phyloP scores from a whole-genome alignment of 2,797 vertebrate genomes.

The Crenichthys baileyi region DNA sequence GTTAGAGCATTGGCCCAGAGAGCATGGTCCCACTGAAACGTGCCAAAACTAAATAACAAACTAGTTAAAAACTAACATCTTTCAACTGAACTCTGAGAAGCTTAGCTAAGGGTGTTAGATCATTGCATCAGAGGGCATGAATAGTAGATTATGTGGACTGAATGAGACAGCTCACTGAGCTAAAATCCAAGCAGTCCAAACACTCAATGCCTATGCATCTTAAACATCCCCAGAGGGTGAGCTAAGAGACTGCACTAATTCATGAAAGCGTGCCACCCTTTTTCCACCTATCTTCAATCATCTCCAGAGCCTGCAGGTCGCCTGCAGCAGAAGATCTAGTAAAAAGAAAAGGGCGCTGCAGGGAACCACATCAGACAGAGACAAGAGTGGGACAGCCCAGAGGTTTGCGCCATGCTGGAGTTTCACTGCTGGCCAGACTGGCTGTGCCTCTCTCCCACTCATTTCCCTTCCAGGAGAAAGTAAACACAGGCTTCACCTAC shows the following conservation, averaged over 20 bases:
- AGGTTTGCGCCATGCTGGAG: constrained; percentile 48
- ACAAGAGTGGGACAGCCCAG: constrained; percentile 45
- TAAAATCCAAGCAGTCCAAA: not conserved
- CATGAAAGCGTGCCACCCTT: not conserved
- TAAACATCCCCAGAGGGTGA: not conserved
- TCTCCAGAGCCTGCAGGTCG: constrained; percentile 30
- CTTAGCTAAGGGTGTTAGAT: not conserved
- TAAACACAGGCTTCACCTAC: constrained; percentile 45
- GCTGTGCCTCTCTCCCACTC: constrained; percentile 36
- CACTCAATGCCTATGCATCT: no score
- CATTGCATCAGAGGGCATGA: not conserved
- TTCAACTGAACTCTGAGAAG: not conserved
- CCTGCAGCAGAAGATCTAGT: constrained; percentile 25
- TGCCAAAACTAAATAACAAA: no score
- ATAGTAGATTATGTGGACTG: not conserved
- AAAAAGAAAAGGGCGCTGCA: constrained; percentile 41
- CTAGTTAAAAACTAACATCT: no score
- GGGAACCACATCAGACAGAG: constrained; percentile 62
- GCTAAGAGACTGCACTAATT: not conserved
- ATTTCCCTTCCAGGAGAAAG: constrained; percentile 41
- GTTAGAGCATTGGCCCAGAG: not conserved
- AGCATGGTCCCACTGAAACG: no score
- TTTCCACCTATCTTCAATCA: not conserved
- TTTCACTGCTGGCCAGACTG: constrained; percentile 36
- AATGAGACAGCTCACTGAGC: not conserved